These are phyloP conservation scores for Saxidomus purpurata DNA, from an alignment of 1,140 invertebrate genomes.

Conservation along the genomic window DNA sequence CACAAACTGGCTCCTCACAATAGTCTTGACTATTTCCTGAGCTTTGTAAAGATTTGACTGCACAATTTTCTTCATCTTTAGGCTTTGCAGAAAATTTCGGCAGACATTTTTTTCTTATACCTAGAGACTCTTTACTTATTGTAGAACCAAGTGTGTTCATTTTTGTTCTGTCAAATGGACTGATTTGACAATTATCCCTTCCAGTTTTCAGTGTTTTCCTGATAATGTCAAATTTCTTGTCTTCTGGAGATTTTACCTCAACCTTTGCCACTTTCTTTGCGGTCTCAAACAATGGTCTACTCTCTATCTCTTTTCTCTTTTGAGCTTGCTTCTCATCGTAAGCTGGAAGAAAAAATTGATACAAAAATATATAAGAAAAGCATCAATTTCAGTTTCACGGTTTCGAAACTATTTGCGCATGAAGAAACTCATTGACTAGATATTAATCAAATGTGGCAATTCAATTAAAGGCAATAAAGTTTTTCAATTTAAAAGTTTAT, in stretches of 20 bases:
- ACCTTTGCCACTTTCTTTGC: slow-evolving; percentile 20
- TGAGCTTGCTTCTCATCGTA: slow-evolving; percentile 60
- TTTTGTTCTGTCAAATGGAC: slow-evolving; percentile 19
- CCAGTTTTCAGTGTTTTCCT: slow-evolving; percentile 9
- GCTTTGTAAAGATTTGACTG: not conserved
- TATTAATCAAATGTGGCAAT: too few species aligned
- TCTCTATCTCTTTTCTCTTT: slow-evolving; percentile 65
- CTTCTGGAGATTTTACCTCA: not conserved
- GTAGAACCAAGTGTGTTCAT: not conserved
- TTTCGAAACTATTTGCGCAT: too few species aligned
- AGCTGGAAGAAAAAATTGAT: slow-evolving; percentile 18
- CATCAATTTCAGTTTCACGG: too few species aligned
- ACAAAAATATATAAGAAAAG: too few species aligned
- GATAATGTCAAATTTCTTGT: slow-evolving; percentile 33
- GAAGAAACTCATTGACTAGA: too few species aligned
- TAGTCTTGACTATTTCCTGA: not conserved
- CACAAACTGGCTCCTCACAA: not conserved
- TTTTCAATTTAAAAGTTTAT: too few species aligned
- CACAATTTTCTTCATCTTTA: not conserved
- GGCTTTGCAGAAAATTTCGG: not conserved
- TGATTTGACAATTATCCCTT: not conserved
- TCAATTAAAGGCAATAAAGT: too few species aligned
- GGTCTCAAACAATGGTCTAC: slow-evolving; percentile 25
- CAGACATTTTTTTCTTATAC: slow-evolving; percentile 29
- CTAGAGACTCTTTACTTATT: slow-evolving; percentile 9